A percentile compares a stretch with the other conserved stretches of the same genome.
Conservation (phyloP, 2,888 invertebrate genomes). For the Cetonia aurata region DNA sequence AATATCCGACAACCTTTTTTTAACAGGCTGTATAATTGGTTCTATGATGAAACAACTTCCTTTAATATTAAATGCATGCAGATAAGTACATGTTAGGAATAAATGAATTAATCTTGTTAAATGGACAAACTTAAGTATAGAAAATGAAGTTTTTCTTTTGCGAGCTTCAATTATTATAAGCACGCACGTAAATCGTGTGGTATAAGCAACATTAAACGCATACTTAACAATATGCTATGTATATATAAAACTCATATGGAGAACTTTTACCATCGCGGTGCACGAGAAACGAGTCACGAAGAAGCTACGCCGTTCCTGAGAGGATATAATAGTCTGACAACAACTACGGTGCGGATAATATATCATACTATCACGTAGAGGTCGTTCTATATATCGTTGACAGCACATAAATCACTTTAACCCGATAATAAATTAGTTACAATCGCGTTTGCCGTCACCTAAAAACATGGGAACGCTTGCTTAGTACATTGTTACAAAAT, state of each 20-base stretch:
- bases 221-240: conserved; percentile 31
- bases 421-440: conserved; percentile 10
- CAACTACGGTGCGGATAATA: neutral
- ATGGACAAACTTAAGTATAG: conserved; percentile 20
- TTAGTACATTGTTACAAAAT: too few species aligned
- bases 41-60: too few species aligned
- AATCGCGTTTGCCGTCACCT: too few species aligned
- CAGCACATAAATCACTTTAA: conserved; percentile 8
- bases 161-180: conserved; percentile 10
- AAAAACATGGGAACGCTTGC: too few species aligned
- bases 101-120: conserved; percentile 12
- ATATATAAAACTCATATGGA: conserved; percentile 15
- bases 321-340: conserved; percentile 15
- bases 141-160: conserved; percentile 20
- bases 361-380: conserved; percentile 26
- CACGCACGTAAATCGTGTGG: conserved; percentile 29
- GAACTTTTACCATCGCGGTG: conserved; percentile 20
- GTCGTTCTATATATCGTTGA: conserved; percentile 24
- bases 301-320: conserved; percentile 20
- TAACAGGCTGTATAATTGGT: too few species aligned
- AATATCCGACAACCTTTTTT: too few species aligned
- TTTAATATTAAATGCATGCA: neutral
- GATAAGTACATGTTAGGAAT: neutral
- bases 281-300: conserved; percentile 30
- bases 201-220: conserved; percentile 29